Evolutionary conservation across 2,888 invertebrate genomes (phyloP).

Genomic region (Cataglyphis altisquamis): DNA sequence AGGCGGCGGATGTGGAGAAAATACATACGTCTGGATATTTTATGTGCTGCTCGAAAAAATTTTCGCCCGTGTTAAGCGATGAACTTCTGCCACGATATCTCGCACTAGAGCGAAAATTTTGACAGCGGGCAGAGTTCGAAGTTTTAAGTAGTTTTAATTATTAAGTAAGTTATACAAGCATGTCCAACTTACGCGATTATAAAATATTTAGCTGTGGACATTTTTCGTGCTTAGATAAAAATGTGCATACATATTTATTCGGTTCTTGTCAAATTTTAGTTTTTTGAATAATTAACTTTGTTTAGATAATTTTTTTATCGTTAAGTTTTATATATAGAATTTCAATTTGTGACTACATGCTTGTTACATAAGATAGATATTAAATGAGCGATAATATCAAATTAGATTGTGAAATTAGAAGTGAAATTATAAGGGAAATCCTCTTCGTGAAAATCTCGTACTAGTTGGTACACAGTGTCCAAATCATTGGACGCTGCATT

Average conservation of each 20-base stretch:
- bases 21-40: conserved; percentile 21
- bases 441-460: background rate
- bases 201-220: background rate
- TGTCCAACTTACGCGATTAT: background rate
- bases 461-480: background rate
- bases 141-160: conserved; percentile 35
- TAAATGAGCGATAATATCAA: background rate
- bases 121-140: background rate
- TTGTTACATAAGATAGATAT: background rate
- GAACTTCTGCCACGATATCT: conserved; percentile 5
- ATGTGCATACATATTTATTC: background rate
- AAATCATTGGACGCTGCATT: conserved; percentile 26
- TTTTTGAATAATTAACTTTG: background rate
- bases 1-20: background rate
- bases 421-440: background rate
- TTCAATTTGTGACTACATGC: background rate
- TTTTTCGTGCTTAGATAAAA: background rate
- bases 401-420: background rate
- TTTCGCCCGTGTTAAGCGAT: conserved; percentile 16
- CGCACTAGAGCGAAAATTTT: background rate
- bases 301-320: background rate
- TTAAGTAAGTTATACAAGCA: background rate
- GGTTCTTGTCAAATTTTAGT: background rate
- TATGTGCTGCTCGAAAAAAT: conserved; percentile 3
- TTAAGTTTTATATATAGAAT: background rate